Base-by-base conservation (phyloP, 2,888 invertebrate species). In the Ypsolopha sequella region DNA sequence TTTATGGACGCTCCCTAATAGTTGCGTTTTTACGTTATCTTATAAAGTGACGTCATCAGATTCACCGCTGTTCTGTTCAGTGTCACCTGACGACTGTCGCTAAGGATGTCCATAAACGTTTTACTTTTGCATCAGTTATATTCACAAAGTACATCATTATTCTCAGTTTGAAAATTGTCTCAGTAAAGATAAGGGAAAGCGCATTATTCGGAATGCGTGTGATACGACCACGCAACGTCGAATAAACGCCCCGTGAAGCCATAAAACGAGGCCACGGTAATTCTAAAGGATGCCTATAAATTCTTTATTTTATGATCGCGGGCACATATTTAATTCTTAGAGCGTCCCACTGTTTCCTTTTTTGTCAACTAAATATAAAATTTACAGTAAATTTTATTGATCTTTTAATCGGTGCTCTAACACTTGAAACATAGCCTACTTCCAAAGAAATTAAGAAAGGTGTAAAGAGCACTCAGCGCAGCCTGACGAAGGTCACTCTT, bases 201-300 rank as follows among this genome's bases (percentile, higher is more conserved):
- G 61, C 60, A 71, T 66, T 76, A 76, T 74, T 73, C 66, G 70
- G 70, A 73, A 76, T 70, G 73, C 66, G 66, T 66, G 65, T 69
- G 72, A 74, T 76, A 73, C 79, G 69, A 75, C 72, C 77, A 76
- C 75, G 75, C 76, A 71, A 68, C 68, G 71, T 74, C 70, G 70
- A 80, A 77, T 76, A 80, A 84, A 85, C 78, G 76, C 76, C 73
- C 79, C 80, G 82, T 84, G 71, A 81, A 82, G 73, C 74, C 76
- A 76, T 85, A 85, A 85, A 84, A 80, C 73, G 76, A 68, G 72
- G 72, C 80, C 81, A 76, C 77, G 73, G 79, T 81, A 79, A 82
- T 76, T 77, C 76, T 76, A 80, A 81, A 82, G 84, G 85, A 82
- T 76, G 76, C 70, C 84, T 77, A 85, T 86, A 85, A 86, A 85